These are phyloP conservation scores for Athene noctua DNA, from an alignment of 2,113 vertebrate genomes.

Conservation along the genomic window DNA sequence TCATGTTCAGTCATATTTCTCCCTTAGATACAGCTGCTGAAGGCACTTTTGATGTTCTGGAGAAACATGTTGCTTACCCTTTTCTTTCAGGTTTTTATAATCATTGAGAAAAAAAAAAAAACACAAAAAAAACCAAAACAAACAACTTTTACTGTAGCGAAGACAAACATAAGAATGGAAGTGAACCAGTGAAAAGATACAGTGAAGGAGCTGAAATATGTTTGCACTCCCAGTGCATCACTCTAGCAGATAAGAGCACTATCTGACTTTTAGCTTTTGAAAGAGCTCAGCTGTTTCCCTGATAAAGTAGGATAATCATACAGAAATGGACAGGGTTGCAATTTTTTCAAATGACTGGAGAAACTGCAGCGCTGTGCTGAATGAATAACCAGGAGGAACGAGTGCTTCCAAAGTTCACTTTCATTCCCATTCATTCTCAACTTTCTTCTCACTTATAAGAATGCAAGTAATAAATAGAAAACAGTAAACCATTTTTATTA, in stretches of 20 bases:
- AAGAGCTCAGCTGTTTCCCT: conserved; percentile 43
- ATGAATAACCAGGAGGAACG: conserved; percentile 33
- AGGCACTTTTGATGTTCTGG: neutral
- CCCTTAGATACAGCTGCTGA: neutral
- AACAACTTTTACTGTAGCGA: neutral
- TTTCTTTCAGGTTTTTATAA: neutral
- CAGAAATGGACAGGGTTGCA: conserved; percentile 24
- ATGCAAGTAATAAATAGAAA: neutral
- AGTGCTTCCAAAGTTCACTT: conserved; percentile 43
- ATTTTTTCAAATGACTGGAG: conserved; percentile 28
- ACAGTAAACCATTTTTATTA: conserved; percentile 40
- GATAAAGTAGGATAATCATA: conserved; percentile 43
- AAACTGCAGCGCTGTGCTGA: neutral
- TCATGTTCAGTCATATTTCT: neutral
- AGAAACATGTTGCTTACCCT: neutral
- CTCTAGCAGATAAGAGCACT: conserved; percentile 7
- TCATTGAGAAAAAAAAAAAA: neutral
- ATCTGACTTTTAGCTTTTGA: conserved; percentile 51
- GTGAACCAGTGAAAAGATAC: neutral
- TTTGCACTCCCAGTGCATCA: neutral
- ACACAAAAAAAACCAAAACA: neutral
- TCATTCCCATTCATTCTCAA: conserved; percentile 41
- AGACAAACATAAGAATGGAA: conserved; percentile 24
- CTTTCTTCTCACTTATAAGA: neutral
- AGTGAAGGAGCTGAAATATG: neutral